Evolutionary conservation across 2,888 invertebrate species (phyloP).

Genomic region (Dryobotodes eremita): DNA sequence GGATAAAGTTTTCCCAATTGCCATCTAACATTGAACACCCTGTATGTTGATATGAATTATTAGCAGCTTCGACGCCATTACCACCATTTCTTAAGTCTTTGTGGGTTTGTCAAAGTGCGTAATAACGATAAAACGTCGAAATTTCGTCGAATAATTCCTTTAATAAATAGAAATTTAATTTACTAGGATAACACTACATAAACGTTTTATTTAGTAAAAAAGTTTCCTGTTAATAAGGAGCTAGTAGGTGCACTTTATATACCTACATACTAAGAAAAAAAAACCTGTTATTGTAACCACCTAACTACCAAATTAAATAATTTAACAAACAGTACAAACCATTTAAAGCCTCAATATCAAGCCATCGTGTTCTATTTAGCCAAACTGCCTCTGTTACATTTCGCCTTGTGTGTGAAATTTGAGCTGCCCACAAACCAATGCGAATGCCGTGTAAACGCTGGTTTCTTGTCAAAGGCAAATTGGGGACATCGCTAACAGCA

Average conservation of each 20-base stretch:
- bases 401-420: slow-evolving; percentile 23
- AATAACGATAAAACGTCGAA: neutral
- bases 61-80: neutral
- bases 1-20: slow-evolving; percentile 39
- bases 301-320: neutral
- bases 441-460: slow-evolving; percentile 23
- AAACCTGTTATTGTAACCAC: no score
- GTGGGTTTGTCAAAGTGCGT: slow-evolving; percentile 1
- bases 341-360: neutral
- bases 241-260: no score
- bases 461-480: slow-evolving; percentile 51
- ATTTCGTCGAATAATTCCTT: no score
- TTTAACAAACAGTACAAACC: neutral
- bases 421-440: slow-evolving; percentile 32
- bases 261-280: no score
- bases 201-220: no score
- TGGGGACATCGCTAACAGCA: slow-evolving; percentile 39
- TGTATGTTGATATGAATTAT: slow-evolving; percentile 20
- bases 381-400: slow-evolving; percentile 14
- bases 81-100: neutral
- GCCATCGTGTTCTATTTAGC: slow-evolving; percentile 16
- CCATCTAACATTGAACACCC: slow-evolving; percentile 9
- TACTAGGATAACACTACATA: no score
- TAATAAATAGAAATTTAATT: no score
- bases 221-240: no score